Percentiles rank a stretch among this genome's conserved stretches.
Evolutionary conservation across 2,113 vertebrate species (phyloP).

Genomic region (Ondatra zibethicus): DNA sequence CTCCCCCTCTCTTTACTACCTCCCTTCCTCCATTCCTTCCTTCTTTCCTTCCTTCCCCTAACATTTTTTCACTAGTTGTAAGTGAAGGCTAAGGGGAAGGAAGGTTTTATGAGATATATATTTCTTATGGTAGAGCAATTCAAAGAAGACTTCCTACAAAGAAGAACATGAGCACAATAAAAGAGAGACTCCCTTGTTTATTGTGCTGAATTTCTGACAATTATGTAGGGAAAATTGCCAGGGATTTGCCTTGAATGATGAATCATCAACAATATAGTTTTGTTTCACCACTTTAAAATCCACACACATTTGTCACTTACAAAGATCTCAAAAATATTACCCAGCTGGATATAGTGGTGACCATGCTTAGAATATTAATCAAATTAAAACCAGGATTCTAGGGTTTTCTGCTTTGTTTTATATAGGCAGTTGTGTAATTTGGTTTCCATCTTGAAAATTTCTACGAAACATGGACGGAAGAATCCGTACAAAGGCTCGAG

Average conservation of each 20-base stretch:
- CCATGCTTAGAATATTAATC: conserved; percentile 73
- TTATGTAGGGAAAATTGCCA: conserved; percentile 75
- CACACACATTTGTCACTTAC: conserved; percentile 29
- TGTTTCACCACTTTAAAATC: conserved; percentile 80
- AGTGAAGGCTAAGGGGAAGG: conserved; percentile 64
- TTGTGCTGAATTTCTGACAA: conserved; percentile 65
- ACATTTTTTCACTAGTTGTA: conserved; percentile 15
- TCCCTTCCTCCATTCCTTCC: not conserved
- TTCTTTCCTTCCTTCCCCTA: not conserved
- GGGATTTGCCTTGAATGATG: conserved; percentile 71
- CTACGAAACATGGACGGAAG: conserved; percentile 4
- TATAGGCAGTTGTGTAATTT: rapidly evolving
- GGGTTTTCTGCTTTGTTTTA: not conserved
- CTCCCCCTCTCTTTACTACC: too few species aligned
- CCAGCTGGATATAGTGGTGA: conserved; percentile 22
- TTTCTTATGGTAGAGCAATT: not conserved
- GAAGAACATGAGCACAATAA: not conserved
- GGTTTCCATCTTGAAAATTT: not conserved
- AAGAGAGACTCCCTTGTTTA: conserved; percentile 21
- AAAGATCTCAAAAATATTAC: conserved; percentile 81
- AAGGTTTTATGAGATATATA: not conserved
- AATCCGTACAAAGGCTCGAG: not conserved
- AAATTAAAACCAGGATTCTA: conserved; percentile 41
- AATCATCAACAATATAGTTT: conserved; percentile 55
- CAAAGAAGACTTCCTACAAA: not conserved